Evolutionary conservation across 1,140 invertebrate species (phyloP).

Genomic region (Dolichoris vasculosae): DNA sequence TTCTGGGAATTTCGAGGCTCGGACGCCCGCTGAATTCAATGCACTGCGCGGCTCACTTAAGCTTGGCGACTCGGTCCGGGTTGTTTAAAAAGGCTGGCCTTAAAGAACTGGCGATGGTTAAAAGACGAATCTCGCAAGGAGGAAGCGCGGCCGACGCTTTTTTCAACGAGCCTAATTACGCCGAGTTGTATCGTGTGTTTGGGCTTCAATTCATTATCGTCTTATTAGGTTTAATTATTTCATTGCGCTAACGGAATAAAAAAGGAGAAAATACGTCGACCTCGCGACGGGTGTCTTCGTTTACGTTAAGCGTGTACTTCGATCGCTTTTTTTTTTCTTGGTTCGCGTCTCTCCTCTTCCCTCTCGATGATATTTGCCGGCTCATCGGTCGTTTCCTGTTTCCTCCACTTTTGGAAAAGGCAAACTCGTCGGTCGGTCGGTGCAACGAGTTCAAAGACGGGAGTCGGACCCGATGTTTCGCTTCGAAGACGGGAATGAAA

Average conservation of each 20-base stretch:
- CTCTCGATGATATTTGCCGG: too few relatives aligned
- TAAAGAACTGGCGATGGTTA: not conserved
- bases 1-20: not conserved
- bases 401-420: not conserved
- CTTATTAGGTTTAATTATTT: constrained; percentile 30
- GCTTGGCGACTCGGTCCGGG: not conserved
- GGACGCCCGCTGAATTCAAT: not conserved
- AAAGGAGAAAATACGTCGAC: too few relatives aligned
- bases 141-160: constrained; percentile 30
- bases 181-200: not conserved
- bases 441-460: too few relatives aligned
- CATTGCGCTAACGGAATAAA: not conserved
- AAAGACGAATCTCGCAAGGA: constrained; percentile 27
- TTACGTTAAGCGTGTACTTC: too few relatives aligned
- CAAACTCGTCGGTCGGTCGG: too few relatives aligned
- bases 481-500: too few relatives aligned
- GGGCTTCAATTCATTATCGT: constrained; percentile 31
- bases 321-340: too few relatives aligned
- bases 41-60: not conserved
- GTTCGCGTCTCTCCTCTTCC: too few relatives aligned
- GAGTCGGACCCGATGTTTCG: too few relatives aligned
- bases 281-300: not conserved
- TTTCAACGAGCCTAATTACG: constrained; percentile 41
- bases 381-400: not conserved
- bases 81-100: not conserved